Evolutionary conservation across 2,797 vertebrate species (phyloP), one percentile per base, ranked within the genome.

Genomic region (Tiaroga cobitis): DNA sequence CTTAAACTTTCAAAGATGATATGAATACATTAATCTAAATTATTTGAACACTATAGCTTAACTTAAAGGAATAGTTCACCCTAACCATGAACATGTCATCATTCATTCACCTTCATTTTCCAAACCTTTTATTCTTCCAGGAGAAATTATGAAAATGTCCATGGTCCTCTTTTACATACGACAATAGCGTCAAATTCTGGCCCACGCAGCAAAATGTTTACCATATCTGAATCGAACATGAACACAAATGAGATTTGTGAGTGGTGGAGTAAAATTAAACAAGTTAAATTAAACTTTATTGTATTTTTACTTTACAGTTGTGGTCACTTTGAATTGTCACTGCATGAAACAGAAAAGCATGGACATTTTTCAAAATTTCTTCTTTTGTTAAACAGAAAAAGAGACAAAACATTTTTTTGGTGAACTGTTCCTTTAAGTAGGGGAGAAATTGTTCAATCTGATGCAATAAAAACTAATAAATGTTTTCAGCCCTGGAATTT

Each of bases 1-100:
- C 77, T 59, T 9, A 29, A 16, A 63, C 13, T 29, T 63, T 39
- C 80, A 75, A 8, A 83, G 68, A 89, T 87, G 49, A 72, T 56
- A 74, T 37, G 75, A 16, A 76, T 18, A 69, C 56, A 89, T 85
- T 91, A 83, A 90, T 80, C 73, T 78, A 85, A 88, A 68, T 24
- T 19, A 67, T 56, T 83, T n/a, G 8, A 70, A 51, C 76, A 10
- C 24, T 61, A 69, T 34, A 26, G 41, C 37, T 75, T 73, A 19
- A 37, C n/a, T 18, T 69, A 75, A 61, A 49, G 37, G 54, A 37
- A 74, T 19, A 51, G 29, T 24, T 72, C 80, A 75, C 11, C 7
- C 11, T 34, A n/a, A 63, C 24, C 80, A 37, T 51, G 26, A 15
- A 73, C 61, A 49, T 2, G 5, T 24, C 26, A 51, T 67, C 1